phyloP scores from a whole-genome alignment of 2,113 vertebrate genomes.

The Nycticorax nycticorax region DNA sequence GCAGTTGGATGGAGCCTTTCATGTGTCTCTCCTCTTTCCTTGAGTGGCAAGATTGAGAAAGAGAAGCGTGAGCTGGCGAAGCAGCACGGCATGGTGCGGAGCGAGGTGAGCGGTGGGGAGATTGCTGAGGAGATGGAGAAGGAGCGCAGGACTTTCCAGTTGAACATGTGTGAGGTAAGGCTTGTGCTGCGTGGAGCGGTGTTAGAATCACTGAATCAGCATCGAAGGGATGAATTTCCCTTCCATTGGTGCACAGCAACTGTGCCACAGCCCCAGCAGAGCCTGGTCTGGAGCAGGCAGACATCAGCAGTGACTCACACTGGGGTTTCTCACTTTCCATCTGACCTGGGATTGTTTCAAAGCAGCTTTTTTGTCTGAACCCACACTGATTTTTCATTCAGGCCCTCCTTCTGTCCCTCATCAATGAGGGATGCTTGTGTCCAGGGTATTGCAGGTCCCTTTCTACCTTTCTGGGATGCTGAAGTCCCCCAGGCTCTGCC shows the following conservation, averaged over 20 bases:
- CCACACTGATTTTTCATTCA: not conserved
- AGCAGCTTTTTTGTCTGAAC: not conserved
- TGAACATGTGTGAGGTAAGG: constrained; percentile 78
- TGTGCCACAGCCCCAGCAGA: no score
- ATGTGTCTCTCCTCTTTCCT: not conserved
- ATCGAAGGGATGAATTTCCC: not conserved
- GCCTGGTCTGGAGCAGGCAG: not conserved
- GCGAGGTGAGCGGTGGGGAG: constrained; percentile 71
- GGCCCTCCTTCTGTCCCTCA: not conserved
- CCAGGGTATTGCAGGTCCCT: not conserved
- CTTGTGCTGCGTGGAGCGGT: accelerated
- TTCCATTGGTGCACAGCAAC: not conserved
- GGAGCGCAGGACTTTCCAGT: constrained; percentile 75
- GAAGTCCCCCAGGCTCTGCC: not conserved
- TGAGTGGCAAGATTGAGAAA: constrained; percentile 75
- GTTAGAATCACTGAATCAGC: not conserved
- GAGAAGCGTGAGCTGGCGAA: constrained; percentile 74
- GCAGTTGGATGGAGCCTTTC: not conserved
- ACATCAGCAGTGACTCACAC: not conserved
- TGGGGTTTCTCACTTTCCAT: not conserved
- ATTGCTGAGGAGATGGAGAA: constrained; percentile 77
- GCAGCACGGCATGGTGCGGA: constrained; percentile 75
- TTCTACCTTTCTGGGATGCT: not conserved
- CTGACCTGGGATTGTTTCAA: not conserved
- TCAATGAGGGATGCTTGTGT: not conserved